Conservation (phyloP, 64 coral and sea anemone genomes). For the Porites lutea region DNA sequence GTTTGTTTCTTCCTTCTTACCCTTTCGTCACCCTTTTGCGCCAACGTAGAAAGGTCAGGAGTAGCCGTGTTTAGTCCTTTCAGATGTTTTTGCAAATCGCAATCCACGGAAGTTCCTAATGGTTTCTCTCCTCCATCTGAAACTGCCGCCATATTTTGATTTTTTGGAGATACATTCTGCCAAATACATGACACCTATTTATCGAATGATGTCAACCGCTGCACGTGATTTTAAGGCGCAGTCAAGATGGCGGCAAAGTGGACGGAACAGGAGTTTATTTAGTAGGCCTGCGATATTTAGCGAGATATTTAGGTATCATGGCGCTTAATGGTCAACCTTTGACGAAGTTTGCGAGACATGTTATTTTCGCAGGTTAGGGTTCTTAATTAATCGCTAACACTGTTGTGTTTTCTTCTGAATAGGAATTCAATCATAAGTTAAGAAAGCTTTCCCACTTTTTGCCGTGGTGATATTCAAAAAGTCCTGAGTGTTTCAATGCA, state of each 20-base stretch:
- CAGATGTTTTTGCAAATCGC: slow-evolving; percentile 68
- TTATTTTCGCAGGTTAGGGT: slow-evolving; percentile 1
- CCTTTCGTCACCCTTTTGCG: slow-evolving; percentile 95
- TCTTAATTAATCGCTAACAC: not conserved
- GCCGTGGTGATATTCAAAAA: too few relatives aligned
- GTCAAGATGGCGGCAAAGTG: slow-evolving; percentile 46
- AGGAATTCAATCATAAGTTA: too few relatives aligned
- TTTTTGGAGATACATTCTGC: slow-evolving; percentile 5
- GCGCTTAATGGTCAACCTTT: slow-evolving; percentile 22
- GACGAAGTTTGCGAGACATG: not conserved
- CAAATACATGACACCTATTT: not conserved
- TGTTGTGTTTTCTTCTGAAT: too few relatives aligned
- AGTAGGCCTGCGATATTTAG: too few relatives aligned
- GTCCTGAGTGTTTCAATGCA: too few relatives aligned
- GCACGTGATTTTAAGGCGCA: not conserved
- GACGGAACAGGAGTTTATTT: too few relatives aligned
- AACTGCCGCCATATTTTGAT: slow-evolving; percentile 67
- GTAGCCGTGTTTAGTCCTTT: slow-evolving; percentile 62
- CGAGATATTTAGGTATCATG: not conserved
- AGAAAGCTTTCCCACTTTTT: too few relatives aligned
- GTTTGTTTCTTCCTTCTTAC: slow-evolving; percentile 4
- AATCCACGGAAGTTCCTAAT: slow-evolving; percentile 1
- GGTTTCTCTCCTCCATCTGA: slow-evolving; percentile 40
- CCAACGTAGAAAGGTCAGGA: slow-evolving; percentile 80
- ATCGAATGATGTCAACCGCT: not conserved